Conservation (phyloP, 1,140 invertebrate species). For the Nylanderia fulva region DNA sequence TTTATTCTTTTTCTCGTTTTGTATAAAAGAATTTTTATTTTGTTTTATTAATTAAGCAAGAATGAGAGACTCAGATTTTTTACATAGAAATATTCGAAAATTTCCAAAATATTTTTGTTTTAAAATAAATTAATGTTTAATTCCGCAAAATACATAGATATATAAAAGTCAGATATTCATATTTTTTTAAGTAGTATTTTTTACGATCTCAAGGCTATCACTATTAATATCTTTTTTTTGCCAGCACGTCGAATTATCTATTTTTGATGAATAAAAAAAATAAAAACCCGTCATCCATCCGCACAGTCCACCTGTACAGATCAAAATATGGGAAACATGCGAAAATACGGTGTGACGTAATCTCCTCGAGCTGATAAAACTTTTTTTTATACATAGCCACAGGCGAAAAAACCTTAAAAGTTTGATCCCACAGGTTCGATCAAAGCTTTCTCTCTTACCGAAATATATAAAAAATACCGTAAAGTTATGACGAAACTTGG, state of each 20-base stretch:
- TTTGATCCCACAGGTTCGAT: conserved; percentile 29
- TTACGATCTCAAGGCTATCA: background rate
- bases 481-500: conserved; percentile 62
- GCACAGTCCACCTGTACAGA: background rate
- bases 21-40: background rate
- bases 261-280: background rate
- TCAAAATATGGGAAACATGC: background rate
- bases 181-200: background rate
- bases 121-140: background rate
- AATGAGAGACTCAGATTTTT: background rate
- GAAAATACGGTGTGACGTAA: conserved; percentile 14
- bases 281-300: background rate
- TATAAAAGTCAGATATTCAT: background rate
- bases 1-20: background rate
- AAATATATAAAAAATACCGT: conserved; percentile 57
- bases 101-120: background rate
- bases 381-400: conserved; percentile 17
- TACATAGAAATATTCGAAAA: background rate
- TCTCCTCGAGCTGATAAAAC: conserved; percentile 1
- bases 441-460: conserved; percentile 15
- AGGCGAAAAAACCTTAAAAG: background rate
- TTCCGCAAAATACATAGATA: background rate
- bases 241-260: background rate
- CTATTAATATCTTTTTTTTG: background rate
- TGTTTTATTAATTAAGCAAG: conserved; percentile 9